A percentile compares a stretch with the other conserved stretches of the same genome.
Evolutionary conservation across 2,797 vertebrate species (phyloP).

Genomic region (Anniella stebbinsi): DNA sequence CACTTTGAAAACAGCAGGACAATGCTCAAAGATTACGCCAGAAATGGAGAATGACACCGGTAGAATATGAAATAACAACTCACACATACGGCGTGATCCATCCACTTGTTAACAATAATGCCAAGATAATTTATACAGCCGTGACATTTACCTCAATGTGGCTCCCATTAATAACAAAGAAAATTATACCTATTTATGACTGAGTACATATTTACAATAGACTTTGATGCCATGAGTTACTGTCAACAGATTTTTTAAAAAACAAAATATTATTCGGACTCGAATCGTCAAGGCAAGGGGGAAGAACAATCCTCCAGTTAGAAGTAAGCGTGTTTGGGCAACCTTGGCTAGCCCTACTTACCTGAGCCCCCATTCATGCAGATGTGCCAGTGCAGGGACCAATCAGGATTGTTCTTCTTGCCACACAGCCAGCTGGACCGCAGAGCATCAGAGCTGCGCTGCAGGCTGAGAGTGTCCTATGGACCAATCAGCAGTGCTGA

Average conservation of each 20-base stretch:
- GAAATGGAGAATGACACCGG: slow-evolving; percentile 10
- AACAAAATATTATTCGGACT: background rate
- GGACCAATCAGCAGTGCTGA: too few relatives aligned
- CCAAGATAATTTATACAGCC: slow-evolving; percentile 59
- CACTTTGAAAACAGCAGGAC: background rate
- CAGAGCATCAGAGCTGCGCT: too few relatives aligned
- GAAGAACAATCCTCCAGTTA: background rate
- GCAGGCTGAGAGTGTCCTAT: too few relatives aligned
- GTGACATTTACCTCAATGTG: slow-evolving; percentile 71
- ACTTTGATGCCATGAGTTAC: slow-evolving; percentile 27
- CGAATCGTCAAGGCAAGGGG: background rate
- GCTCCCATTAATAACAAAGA: slow-evolving; percentile 65
- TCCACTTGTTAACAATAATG: slow-evolving; percentile 49
- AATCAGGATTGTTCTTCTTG: too few relatives aligned
- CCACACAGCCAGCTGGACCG: too few relatives aligned
- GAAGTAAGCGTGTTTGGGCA: background rate
- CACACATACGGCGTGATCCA: slow-evolving; percentile 38
- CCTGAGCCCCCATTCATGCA: background rate
- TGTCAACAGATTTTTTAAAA: slow-evolving; percentile 5
- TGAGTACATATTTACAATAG: slow-evolving; percentile 60
- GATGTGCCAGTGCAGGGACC: too few relatives aligned
- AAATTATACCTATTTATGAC: slow-evolving; percentile 72
- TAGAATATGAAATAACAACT: slow-evolving; percentile 54
- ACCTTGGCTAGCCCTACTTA: background rate
- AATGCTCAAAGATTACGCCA: slow-evolving; percentile 34